These are phyloP conservation scores for Phalanger gymnotis DNA, from an alignment of 2,797 vertebrate species.

Conservation along the genomic window DNA sequence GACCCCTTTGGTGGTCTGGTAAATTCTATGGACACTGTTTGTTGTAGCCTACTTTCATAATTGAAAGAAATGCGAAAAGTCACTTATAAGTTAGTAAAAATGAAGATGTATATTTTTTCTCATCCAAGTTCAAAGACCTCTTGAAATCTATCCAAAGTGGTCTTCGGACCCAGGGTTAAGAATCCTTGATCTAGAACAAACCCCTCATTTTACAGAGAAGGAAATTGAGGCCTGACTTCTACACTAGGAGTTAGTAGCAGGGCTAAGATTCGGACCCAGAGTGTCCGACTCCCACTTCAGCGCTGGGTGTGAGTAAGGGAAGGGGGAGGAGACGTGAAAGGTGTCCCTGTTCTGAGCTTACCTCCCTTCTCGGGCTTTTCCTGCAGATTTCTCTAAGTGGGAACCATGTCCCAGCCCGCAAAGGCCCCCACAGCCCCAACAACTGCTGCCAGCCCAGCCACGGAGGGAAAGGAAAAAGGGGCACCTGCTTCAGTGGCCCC, in stretches of 20 bases:
- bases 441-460: constrained; percentile 86
- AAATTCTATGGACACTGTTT: neutral
- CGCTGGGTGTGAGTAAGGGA: neutral
- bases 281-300: neutral
- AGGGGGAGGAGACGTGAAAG: fast-evolving
- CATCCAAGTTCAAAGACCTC: neutral
- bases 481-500: constrained; percentile 75
- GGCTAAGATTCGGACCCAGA: neutral
- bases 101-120: neutral
- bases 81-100: neutral
- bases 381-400: neutral
- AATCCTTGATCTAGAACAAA: neutral
- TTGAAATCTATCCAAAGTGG: neutral
- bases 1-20: neutral
- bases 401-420: constrained; percentile 91
- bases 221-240: neutral
- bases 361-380: neutral
- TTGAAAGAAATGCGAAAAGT: neutral
- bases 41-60: neutral
- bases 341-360: neutral
- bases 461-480: constrained; percentile 92
- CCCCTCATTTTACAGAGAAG: neutral
- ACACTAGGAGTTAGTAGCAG: neutral
- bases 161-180: neutral
- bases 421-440: constrained; percentile 83